Evolutionary conservation across 2,888 invertebrate genomes (phyloP).

Genomic region (Vannuccia rotundouncinata): DNA sequence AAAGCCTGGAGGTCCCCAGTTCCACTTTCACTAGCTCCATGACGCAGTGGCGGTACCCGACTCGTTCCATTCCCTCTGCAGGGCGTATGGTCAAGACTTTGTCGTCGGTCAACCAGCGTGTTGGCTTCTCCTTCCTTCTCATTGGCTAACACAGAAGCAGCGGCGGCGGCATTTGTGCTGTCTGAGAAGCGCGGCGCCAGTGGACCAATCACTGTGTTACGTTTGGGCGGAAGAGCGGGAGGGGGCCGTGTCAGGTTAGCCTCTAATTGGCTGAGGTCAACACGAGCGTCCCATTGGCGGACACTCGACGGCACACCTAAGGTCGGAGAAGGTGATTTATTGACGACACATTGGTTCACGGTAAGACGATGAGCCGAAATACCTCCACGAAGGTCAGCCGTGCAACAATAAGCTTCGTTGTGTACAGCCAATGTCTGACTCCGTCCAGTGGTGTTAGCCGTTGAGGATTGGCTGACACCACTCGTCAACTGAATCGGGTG

Average conservation of each 20-base stretch:
- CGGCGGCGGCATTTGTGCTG: not conserved
- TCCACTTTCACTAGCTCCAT: not conserved
- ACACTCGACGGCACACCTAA: conserved; percentile 2
- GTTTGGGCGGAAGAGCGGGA: conserved; percentile 4
- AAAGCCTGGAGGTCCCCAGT: not conserved
- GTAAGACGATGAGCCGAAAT: not conserved
- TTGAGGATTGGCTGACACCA: too few species aligned
- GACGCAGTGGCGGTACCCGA: not conserved
- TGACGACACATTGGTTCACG: not conserved
- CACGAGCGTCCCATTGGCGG: conserved; percentile 15
- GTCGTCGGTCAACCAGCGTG: not conserved
- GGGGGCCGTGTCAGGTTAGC: not conserved
- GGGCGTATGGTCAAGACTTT: not conserved
- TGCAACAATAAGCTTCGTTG: not conserved
- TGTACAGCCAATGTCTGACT: not conserved
- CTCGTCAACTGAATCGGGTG: not conserved
- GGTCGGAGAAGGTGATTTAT: not conserved
- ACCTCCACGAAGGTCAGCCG: not conserved
- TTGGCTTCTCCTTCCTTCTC: not conserved
- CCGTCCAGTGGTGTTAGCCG: not conserved
- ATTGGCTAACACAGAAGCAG: not conserved
- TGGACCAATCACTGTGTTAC: not conserved
- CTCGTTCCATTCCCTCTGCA: not conserved
- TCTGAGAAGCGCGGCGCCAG: not conserved
- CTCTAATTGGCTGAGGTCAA: conserved; percentile 12